Evolutionary conservation across 2,113 vertebrate genomes (phyloP).

Genomic region (Nyctereutes procyonoides): DNA sequence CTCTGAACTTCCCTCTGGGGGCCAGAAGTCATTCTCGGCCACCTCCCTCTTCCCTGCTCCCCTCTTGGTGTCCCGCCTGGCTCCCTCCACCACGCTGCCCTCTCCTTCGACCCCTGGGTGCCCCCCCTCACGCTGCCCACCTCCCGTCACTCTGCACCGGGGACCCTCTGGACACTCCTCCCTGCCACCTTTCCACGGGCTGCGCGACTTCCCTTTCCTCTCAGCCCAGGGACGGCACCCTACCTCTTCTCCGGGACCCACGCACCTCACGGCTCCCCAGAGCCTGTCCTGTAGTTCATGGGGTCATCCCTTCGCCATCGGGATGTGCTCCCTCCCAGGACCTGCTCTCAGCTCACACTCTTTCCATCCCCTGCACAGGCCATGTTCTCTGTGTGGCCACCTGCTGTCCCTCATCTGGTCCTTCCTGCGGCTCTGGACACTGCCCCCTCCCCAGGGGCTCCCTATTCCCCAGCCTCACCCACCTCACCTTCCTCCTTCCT

Average conservation of each 20-base stretch:
- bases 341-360: background rate
- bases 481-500: background rate
- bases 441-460: background rate
- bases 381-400: rapidly evolving
- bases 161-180: background rate
- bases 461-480: background rate
- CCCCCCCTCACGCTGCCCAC: no score
- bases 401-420: background rate
- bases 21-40: no score
- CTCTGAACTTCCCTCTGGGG: background rate
- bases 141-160: no score
- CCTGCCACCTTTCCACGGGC: background rate
- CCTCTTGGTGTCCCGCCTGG: no score
- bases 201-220: background rate
- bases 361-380: rapidly evolving
- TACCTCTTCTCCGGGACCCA: background rate
- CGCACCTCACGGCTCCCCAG: background rate
- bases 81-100: no score
- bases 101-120: no score
- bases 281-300: background rate
- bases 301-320: background rate
- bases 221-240: background rate
- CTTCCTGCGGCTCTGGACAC: background rate
- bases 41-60: no score
- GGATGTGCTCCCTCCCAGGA: background rate